A percentile compares a stretch with the other conserved stretches of the same genome.
Conservation (phyloP, 2,888 invertebrate genomes). For the Galeopsomyia nigrocyanea region DNA sequence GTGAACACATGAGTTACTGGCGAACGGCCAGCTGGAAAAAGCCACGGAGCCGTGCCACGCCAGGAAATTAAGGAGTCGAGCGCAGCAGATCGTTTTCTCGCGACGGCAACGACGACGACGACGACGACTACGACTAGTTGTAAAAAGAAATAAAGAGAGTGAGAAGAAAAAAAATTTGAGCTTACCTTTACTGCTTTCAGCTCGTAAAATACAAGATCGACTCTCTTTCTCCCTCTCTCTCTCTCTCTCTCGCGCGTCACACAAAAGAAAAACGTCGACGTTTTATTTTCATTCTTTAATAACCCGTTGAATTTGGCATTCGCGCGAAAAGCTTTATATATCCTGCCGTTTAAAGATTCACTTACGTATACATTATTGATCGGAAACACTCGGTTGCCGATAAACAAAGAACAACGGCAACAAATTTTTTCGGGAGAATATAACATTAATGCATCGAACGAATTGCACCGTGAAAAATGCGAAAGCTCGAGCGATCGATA, state of each 20-base stretch:
- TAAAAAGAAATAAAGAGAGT: not conserved
- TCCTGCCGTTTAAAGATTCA: too few species aligned
- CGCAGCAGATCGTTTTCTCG: not conserved
- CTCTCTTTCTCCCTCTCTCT: too few species aligned
- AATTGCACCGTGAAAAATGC: not conserved
- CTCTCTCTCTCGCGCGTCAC: too few species aligned
- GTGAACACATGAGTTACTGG: slow-evolving; percentile 5
- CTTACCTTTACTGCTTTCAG: slow-evolving; percentile 16
- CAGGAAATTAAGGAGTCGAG: not conserved
- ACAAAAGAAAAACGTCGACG: slow-evolving; percentile 21
- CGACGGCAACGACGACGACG: too few species aligned
- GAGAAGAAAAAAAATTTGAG: slow-evolving; percentile 11
- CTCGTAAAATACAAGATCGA: slow-evolving; percentile 37
- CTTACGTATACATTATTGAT: too few species aligned
- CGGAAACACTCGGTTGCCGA: too few species aligned
- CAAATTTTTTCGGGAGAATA: too few species aligned
- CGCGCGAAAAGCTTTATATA: too few species aligned
- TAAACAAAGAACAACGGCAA: too few species aligned
- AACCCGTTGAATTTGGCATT: slow-evolving; percentile 1
- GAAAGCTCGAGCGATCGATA: not conserved
- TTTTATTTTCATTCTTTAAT: slow-evolving; percentile 36
- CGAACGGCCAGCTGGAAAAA: too few species aligned
- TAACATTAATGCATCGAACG: not conserved
- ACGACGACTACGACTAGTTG: too few species aligned
- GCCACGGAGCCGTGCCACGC: not conserved